These are phyloP conservation scores for Drosophila kurseongensis DNA, from an alignment of 1,140 invertebrate genomes.

Conservation along the genomic window DNA sequence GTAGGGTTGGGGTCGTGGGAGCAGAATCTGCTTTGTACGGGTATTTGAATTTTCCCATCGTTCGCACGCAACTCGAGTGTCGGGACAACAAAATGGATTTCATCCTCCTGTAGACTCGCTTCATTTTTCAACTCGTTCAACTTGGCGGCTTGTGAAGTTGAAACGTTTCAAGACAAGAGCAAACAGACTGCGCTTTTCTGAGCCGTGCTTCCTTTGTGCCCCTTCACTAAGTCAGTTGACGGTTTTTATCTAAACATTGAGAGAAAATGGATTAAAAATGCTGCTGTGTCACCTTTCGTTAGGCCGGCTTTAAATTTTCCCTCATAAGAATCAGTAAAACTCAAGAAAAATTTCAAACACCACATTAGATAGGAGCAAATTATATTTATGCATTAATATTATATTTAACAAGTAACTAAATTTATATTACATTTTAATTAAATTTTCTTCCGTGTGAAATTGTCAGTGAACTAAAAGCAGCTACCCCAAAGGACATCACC, in stretches of 20 bases:
- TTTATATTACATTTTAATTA: background rate
- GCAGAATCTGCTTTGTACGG: conserved; percentile 36
- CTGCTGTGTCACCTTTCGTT: background rate
- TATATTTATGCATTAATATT: too few relatives aligned
- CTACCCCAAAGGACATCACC: conserved; percentile 34
- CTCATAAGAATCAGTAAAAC: too few relatives aligned
- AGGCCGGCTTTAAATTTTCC: too few relatives aligned
- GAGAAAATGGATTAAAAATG: background rate
- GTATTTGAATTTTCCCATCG: conserved; percentile 30
- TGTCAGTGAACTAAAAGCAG: conserved; percentile 60
- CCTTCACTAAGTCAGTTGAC: conserved; percentile 9
- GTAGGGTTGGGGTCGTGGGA: conserved; percentile 17
- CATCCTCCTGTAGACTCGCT: conserved; percentile 29
- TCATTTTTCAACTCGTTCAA: conserved; percentile 52
- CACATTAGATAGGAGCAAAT: too few relatives aligned
- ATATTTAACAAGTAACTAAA: too few relatives aligned
- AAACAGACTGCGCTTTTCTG: conserved; percentile 72
- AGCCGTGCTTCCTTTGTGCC: background rate
- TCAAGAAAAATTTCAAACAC: too few relatives aligned
- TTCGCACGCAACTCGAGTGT: conserved; percentile 31
- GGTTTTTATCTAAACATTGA: conserved; percentile 22
- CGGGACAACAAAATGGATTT: conserved; percentile 49
- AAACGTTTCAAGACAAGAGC: conserved; percentile 55
- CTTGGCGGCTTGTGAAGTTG: conserved; percentile 44
- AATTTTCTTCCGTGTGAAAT: background rate